Evolutionary conservation across 2,113 vertebrate genomes (phyloP), one percentile per base, ranked within the genome.

Genomic region (Caranx ignobilis): DNA sequence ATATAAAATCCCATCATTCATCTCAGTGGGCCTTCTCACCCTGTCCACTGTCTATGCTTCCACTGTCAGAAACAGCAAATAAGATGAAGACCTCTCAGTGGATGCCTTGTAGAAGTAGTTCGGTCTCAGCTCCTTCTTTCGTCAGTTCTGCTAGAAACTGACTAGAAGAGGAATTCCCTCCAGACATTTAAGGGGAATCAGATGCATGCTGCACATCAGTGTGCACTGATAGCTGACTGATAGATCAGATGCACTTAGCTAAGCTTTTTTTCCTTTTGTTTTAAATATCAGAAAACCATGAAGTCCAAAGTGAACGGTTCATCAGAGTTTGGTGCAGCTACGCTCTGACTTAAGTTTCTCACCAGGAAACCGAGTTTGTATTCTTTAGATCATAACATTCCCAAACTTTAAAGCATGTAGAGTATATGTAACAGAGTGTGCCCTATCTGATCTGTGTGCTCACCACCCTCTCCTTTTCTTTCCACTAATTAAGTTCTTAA

Each of bases 391-490:
- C 55, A 60, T 88, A 83, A 93, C 92, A 94, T 94, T 93, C 92
- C 93, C 86, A 81, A 71, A 81, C 39, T 84, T 86, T 66, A 11
- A 83, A 91, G 89, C 92, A 94, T 93, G 91, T 91, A 88, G 90
- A 93, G 69, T 84, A 71, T 89, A 84, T 88, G 87, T 90, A 86
- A 87, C 75, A 73, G 69, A 76, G 87, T 86, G 82, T 83, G 83
- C 71, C 69, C 88, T 72, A 71, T 87, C 80, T 71, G 76, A 77
- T 86, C 80, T 81, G 75, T 91, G 82, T 90, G 90, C 83, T 87
- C 77, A 89, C 56, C 71, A 75, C 70, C 79, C 69, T 70, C 52
- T 82, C 83, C 76, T 84, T 75, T 85, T 82, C 75, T 87, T 82
- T 81, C 85, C 86, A 89, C 79, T 84, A 79, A 87, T 71, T 88